These are phyloP conservation scores for Panagrolaimus sp. DNA, from an alignment of 1,140 invertebrate genomes.

Conservation along the genomic window DNA sequence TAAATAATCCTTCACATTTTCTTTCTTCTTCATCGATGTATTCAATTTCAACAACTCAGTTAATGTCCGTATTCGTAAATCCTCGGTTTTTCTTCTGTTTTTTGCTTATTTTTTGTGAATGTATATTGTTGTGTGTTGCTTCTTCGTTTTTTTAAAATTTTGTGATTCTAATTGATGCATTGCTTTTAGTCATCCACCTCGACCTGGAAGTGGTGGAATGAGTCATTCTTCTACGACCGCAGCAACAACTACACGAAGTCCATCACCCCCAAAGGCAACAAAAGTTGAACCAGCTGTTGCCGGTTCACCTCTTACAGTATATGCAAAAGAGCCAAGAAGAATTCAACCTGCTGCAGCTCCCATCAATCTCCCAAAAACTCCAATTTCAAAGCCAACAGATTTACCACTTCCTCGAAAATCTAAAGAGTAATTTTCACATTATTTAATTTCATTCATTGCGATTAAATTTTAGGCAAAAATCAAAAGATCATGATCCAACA, in stretches of 20 bases:
- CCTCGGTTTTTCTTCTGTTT: too few species aligned
- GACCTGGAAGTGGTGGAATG: background rate
- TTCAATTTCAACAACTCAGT: too few species aligned
- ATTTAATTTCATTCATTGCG: too few species aligned
- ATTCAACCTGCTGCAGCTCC: slow-evolving; percentile 1
- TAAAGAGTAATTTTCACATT: background rate
- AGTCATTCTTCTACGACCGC: too few species aligned
- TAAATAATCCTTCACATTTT: too few species aligned
- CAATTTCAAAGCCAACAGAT: background rate
- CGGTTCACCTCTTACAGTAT: background rate
- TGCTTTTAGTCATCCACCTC: background rate
- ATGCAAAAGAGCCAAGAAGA: background rate
- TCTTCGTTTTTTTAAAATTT: too few species aligned
- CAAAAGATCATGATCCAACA: background rate
- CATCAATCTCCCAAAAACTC: background rate
- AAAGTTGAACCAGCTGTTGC: background rate
- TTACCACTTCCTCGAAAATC: slow-evolving; percentile 8
- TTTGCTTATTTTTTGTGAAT: background rate
- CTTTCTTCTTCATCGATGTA: too few species aligned
- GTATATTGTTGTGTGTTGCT: background rate
- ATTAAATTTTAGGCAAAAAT: slow-evolving; percentile 1
- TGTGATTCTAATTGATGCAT: background rate
- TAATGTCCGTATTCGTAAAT: too few species aligned
- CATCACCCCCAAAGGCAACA: background rate
- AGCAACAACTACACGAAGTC: background rate